Percentiles rank a stretch among this genome's conserved stretches.
phyloP scores from a whole-genome alignment of 2,797 vertebrate genomes.

The Silurus aristotelis region DNA sequence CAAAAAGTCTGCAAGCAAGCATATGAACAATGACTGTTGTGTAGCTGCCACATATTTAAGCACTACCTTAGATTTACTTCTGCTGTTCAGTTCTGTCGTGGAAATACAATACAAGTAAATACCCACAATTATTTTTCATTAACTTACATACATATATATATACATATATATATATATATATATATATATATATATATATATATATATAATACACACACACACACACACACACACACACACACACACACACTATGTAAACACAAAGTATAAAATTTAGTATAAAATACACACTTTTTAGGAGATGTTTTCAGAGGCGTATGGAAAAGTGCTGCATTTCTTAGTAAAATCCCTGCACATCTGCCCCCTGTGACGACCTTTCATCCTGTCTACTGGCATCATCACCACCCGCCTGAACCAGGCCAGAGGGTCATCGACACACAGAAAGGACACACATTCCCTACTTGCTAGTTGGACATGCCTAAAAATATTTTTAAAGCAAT shows the following conservation, averaged over 20 bases:
- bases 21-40: background rate
- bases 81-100: background rate
- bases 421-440: constrained; percentile 29
- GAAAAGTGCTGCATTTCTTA: constrained; percentile 17
- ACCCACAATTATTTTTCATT: background rate
- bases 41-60: background rate
- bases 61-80: background rate
- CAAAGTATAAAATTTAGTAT: too few species aligned
- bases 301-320: background rate
- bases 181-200: too few species aligned
- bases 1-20: background rate
- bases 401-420: constrained; percentile 11
- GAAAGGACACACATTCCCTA: constrained; percentile 19
- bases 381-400: constrained; percentile 35
- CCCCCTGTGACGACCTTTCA: constrained; percentile 21
- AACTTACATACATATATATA: background rate
- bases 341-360: constrained; percentile 22
- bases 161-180: too few species aligned
- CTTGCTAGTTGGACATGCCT: background rate
- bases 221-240: too few species aligned
- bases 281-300: background rate
- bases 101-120: background rate
- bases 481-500: background rate
- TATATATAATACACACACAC: too few species aligned
- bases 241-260: background rate